Evolutionary conservation across 2,888 invertebrate species (phyloP), one percentile per base, ranked within the genome.

Genomic region (Drosophila vallismaia): DNA sequence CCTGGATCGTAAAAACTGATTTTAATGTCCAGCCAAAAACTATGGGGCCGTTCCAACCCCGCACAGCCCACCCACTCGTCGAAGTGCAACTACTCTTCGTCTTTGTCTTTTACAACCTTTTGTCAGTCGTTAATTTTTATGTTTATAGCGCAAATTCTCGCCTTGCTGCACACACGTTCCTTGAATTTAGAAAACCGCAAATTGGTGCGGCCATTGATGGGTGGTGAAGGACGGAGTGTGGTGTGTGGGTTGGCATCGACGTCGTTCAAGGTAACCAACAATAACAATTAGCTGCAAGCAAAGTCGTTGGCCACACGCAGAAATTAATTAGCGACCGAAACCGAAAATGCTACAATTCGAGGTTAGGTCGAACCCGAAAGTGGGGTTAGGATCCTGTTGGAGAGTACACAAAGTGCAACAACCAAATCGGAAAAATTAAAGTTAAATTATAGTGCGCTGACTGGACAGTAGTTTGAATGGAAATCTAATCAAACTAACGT

Each of bases 121-220:
- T 83, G 74, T 75, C 84, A 80, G 87, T 85, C 89, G 80, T 89
- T 89, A 89, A 89, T 86, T 89, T 89, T 89, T 89, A 89, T 89
- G 88, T 88, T 88, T 88, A 88, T 89, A 76, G 83, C 85, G 56
- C 70, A 82, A 79, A 82, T 80, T 88, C 83, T 77, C 79, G 86
- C 82, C 76, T 78, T 81, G 77, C 56, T 83, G 88, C 85, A 87
- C 86, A 88, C 82, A 75, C 77, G 52, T 50, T 59, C 63, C 48
- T 51, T 59, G 55, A 71, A 71, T 71, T 66, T 72, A 66, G 45
- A 62, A 64, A 72, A 73, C 73, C 72, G 67, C 72, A 73, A 72
- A 73, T 54, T 67, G 62, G 54, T 44, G 44, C 46, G 36, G 48
- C 60, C 57, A 67, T 67, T 58, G 62, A 28, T 66, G 38, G 36